Base-by-base conservation (phyloP, 2,113 vertebrate species). In the Pheucticus melanocephalus region DNA sequence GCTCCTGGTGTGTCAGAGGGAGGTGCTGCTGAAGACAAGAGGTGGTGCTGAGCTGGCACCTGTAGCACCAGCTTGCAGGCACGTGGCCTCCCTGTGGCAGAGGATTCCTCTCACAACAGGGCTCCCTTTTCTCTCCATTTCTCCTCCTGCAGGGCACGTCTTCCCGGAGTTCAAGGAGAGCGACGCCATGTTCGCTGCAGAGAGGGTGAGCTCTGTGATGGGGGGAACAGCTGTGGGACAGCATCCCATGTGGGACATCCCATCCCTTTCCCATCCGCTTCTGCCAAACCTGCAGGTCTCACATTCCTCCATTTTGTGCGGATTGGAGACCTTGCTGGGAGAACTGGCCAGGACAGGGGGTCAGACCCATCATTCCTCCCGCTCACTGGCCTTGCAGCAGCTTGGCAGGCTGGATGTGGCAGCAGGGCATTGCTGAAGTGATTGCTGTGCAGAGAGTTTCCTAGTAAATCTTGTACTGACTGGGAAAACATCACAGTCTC, bases 161-260 rank as follows among this genome's bases (percentile, higher is more conserved):
- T 99, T 99, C 93, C 99, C 99, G 0, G 99, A 99, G 88, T 99
- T 99, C 96, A 99, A 99, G 93, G 99, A 99, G 97, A 99, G 99
- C 0, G 99, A 99, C 16, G 99, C 99, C 53, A 99, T 99, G 99
- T 99, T 99, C 40, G 98, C 99, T 17, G 99, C 99, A 0, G 99
- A 99, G 91, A 98, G 99, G 97, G 99, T 99, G 94, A 99, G 99
- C 84, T 35, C 60, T 59, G 72, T 33, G 21, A 2, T 3, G 24
- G 39, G 39, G 37, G 24, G 39, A 54, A 75, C 12, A 51, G 78
- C 16, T 61, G 54, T 10, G 15, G 68, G 27, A n/a, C 63, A 51
- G 39, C 39, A 39, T 39, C 39, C 39, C 39, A 10, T 39, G 39
- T 39, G 39, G 39, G 31, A 25, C 48, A 50, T 27, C 48, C 25